Conservation (phyloP, 2,113 vertebrate genomes). For the Stigmatopora nigra region DNA sequence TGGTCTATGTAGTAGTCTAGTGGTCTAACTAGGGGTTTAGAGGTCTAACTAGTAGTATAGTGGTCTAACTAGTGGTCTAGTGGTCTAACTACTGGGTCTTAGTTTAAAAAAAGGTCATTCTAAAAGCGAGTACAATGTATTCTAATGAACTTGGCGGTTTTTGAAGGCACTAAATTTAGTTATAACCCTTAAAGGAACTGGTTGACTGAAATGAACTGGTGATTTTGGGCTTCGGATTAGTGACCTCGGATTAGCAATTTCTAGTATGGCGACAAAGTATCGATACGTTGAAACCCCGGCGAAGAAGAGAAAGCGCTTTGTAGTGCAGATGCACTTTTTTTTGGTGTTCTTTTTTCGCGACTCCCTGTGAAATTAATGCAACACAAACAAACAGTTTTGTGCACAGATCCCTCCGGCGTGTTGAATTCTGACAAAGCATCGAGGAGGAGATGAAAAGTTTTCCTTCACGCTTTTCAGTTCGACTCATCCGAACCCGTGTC, state of each 20-base stretch:
- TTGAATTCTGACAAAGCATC: conserved; percentile 42
- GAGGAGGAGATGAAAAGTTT: conserved; percentile 56
- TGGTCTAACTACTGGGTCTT: too few relatives aligned
- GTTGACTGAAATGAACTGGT: conserved; percentile 11
- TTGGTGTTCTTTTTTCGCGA: conserved; percentile 15
- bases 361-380: conserved; percentile 49
- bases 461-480: conserved; percentile 44
- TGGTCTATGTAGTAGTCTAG: too few relatives aligned
- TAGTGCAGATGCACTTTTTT: conserved; percentile 20
- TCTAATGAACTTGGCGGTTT: conserved; percentile 11
- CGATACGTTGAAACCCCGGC: background rate
- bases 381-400: conserved; percentile 55
- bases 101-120: too few relatives aligned
- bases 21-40: too few relatives aligned
- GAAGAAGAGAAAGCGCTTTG: conserved; percentile 34
- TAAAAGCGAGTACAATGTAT: too few relatives aligned
- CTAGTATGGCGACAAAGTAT: background rate
- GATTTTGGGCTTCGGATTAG: too few relatives aligned
- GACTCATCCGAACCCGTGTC: conserved; percentile 34
- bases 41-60: too few relatives aligned
- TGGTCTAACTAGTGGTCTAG: too few relatives aligned
- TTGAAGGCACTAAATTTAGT: conserved; percentile 1
- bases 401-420: conserved; percentile 38
- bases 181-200: conserved; percentile 34
- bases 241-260: too few relatives aligned